phyloP scores from a whole-genome alignment of 2,113 vertebrate species.

The Rhynchopsitta pachyrhyncha region DNA sequence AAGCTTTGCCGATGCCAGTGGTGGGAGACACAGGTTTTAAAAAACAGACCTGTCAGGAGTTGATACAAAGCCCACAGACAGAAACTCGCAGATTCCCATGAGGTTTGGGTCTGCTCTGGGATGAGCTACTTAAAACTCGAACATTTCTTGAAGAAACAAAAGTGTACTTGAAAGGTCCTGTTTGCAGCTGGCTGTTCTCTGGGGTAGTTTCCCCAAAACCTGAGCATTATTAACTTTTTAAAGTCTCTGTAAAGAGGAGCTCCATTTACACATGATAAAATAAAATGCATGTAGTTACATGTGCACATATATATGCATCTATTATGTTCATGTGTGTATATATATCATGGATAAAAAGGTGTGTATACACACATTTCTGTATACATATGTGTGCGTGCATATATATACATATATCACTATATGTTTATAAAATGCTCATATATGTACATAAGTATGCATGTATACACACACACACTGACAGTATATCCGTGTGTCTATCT shows the following conservation, averaged over 20 bases:
- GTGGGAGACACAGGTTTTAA: neutral
- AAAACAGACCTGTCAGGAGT: neutral
- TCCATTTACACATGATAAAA: neutral
- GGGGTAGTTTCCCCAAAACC: neutral
- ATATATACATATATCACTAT: neutral
- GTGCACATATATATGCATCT: too few species aligned
- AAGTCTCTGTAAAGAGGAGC: neutral
- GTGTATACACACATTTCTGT: too few species aligned
- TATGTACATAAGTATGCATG: neutral
- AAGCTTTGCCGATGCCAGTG: neutral
- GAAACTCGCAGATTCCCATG: neutral
- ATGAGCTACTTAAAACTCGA: neutral
- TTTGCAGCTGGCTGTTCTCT: neutral
- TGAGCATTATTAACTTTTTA: neutral
- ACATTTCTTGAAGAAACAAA: neutral
- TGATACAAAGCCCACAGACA: neutral
- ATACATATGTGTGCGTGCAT: too few species aligned
- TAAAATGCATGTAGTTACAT: neutral
- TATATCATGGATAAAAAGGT: neutral
- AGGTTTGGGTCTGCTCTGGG: neutral
- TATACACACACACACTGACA: neutral
- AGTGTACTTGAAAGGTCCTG: neutral
- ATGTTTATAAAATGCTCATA: neutral
- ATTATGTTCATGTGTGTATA: neutral
- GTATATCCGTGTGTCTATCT: neutral